Evolutionary conservation across 2,888 invertebrate species (phyloP), one percentile per base, ranked within the genome.

Genomic region (Polia nebulosa): DNA sequence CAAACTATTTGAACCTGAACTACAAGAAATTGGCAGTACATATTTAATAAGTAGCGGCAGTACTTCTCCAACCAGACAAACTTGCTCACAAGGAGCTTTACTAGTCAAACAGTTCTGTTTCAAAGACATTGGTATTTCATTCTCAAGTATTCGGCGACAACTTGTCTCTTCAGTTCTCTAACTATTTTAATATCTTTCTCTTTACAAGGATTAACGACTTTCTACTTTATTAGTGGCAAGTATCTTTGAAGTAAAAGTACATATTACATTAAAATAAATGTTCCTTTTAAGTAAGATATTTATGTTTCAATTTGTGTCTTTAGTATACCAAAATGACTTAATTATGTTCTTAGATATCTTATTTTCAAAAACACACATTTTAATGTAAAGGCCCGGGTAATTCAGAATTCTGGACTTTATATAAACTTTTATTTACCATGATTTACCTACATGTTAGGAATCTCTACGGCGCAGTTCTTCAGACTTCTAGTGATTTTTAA

Each of bases 111-210:
- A 39, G 34, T 29, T 53, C 8, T 29, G 13, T 11, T 29, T 57
- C 58, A 58, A 74, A 49, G 17, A 22, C 3, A 27, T 7, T 22
- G 8, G 13, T 6, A 49, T n/a, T 45, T 22, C 25, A 32, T 51
- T 32, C 17, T 7, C 17, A 74, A 44, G 47, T 67, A 49, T 74
- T 45, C n/a, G 36, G 8, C 15, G 20, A 44, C 44, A 13, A 5
- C 39, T 34, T 9, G 41, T 49, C 39, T 59, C 5, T 13, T 34
- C 45, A 45, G 56, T 45, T 34, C 2, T 1, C 4, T 20, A 52
- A 67, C 41, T 36, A 59, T 62, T 76, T 59, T 47, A 76, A 76
- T 69, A 76, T 51, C 25, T 57, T 9, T 11, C 56, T n/a, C 27
- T 60, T 58, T 34, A 22, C n/a, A 55, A 13, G 29, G 34, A 45